A percentile compares a stretch with the other conserved stretches of the same genome.
These are phyloP conservation scores for Solea senegalensis DNA, from an alignment of 2,113 vertebrate species.

Conservation along the genomic window DNA sequence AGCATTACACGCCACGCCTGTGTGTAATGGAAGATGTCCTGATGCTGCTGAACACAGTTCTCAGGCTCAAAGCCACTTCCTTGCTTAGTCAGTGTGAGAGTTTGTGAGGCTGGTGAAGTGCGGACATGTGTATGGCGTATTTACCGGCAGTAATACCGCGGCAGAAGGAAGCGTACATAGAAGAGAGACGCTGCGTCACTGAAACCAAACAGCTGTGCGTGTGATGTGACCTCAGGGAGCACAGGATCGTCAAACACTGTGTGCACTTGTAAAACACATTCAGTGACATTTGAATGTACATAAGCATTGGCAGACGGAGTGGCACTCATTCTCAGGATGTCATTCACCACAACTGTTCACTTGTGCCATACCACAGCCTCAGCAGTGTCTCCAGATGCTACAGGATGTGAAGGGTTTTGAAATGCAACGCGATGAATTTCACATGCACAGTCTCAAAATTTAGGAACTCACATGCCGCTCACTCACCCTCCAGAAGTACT, in stretches of 20 bases:
- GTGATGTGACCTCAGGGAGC: slow-evolving; percentile 43
- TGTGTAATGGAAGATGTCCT: slow-evolving; percentile 56
- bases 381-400: slow-evolving; percentile 30
- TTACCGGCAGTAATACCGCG: slow-evolving; percentile 73
- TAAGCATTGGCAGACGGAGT: slow-evolving; percentile 1
- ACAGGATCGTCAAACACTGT: slow-evolving; percentile 11
- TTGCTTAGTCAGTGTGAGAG: slow-evolving; percentile 78
- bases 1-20: slow-evolving; percentile 11
- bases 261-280: slow-evolving; percentile 16
- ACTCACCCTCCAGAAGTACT: slow-evolving; percentile 98
- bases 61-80: slow-evolving; percentile 77
- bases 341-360: slow-evolving; percentile 54
- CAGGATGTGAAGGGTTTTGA: slow-evolving; percentile 62
- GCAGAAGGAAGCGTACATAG: slow-evolving; percentile 58
- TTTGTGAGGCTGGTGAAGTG: slow-evolving; percentile 56
- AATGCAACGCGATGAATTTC: slow-evolving; percentile 6
- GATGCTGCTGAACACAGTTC: slow-evolving; percentile 52
- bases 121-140: slow-evolving; percentile 53
- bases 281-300: slow-evolving; percentile 19
- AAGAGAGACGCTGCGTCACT: slow-evolving; percentile 70
- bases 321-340: slow-evolving; percentile 60
- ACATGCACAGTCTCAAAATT: slow-evolving; percentile 20
- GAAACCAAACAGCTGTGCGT: slow-evolving; percentile 77
- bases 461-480: neutral
- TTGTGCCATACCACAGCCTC: slow-evolving; percentile 16